Evolutionary conservation across 1,140 invertebrate genomes (phyloP).

Genomic region (Armadillidium nasatum): DNA sequence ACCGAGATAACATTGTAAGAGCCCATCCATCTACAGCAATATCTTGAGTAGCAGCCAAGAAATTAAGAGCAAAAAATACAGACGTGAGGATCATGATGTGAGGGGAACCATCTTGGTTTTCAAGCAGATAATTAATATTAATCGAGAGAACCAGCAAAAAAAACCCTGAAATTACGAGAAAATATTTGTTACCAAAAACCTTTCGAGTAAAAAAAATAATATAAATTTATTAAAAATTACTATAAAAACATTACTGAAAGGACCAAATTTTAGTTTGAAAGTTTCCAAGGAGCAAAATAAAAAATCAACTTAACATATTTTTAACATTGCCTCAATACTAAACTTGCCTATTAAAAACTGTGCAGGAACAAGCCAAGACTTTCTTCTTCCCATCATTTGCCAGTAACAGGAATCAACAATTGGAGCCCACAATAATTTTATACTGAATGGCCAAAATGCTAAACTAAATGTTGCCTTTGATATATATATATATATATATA

Average conservation of each 20-base stretch:
- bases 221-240: neutral
- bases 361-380: slow-evolving; percentile 93
- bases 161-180: slow-evolving; percentile 50
- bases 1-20: slow-evolving; percentile 84
- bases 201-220: neutral
- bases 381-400: slow-evolving; percentile 77
- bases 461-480: slow-evolving; percentile 95
- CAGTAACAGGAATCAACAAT: slow-evolving; percentile 90
- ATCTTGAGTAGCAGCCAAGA: slow-evolving; percentile 97
- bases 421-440: slow-evolving; percentile 97
- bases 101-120: slow-evolving; percentile 55
- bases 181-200: neutral
- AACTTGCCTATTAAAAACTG: slow-evolving; percentile 63
- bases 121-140: slow-evolving; percentile 69
- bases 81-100: slow-evolving; percentile 74
- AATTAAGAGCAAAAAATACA: slow-evolving; percentile 88
- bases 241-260: no score
- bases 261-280: no score
- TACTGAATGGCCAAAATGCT: slow-evolving; percentile 94
- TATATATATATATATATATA: slow-evolving; percentile 2
- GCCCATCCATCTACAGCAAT: slow-evolving; percentile 99
- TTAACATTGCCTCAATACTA: slow-evolving; percentile 45
- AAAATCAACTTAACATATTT: no score
- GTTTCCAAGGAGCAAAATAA: no score
- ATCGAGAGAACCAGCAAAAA: slow-evolving; percentile 79